These are phyloP conservation scores for Aphodius sticticus DNA, from an alignment of 2,888 invertebrate species.

Conservation along the genomic window DNA sequence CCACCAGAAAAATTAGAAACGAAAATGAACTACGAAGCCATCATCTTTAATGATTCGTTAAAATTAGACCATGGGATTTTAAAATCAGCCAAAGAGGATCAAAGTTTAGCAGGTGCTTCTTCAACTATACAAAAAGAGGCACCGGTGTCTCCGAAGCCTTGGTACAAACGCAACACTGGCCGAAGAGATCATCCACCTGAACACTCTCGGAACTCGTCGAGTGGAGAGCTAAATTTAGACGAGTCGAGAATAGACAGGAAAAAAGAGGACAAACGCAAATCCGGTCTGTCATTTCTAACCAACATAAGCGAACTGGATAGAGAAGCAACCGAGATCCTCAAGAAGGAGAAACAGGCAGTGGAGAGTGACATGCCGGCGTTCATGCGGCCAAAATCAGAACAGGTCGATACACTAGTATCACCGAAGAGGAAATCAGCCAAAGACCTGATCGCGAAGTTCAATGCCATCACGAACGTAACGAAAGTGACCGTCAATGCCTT, in stretches of 20 bases:
- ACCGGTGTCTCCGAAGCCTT: conserved; percentile 67
- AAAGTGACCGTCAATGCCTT: conserved; percentile 64
- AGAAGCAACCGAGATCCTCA: conserved; percentile 79
- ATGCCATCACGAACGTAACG: conserved; percentile 67
- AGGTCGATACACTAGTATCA: conserved; percentile 51
- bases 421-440: conserved; percentile 59
- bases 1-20: conserved; percentile 53
- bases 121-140: conserved; percentile 50
- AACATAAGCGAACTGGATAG: conserved; percentile 83
- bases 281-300: conserved; percentile 70
- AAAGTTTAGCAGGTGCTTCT: conserved; percentile 39
- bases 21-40: conserved; percentile 8
- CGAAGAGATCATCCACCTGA: conserved; percentile 50
- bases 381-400: conserved; percentile 53
- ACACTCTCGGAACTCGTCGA: conserved; percentile 62
- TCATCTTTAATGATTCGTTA: conserved; percentile 58
- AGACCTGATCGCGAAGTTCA: conserved; percentile 70
- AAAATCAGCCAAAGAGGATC: conserved; percentile 57
- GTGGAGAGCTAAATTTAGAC: conserved; percentile 43
- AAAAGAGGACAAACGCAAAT: conserved; percentile 63
- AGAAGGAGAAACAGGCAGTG: conserved; percentile 57
- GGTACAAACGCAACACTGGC: conserved; percentile 68
- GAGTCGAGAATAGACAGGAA: conserved; percentile 46
- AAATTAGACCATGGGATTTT: conserved; percentile 62
- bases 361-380: conserved; percentile 55